Conservation (phyloP, 2,888 invertebrate genomes). For the Lucinisca nassula region DNA sequence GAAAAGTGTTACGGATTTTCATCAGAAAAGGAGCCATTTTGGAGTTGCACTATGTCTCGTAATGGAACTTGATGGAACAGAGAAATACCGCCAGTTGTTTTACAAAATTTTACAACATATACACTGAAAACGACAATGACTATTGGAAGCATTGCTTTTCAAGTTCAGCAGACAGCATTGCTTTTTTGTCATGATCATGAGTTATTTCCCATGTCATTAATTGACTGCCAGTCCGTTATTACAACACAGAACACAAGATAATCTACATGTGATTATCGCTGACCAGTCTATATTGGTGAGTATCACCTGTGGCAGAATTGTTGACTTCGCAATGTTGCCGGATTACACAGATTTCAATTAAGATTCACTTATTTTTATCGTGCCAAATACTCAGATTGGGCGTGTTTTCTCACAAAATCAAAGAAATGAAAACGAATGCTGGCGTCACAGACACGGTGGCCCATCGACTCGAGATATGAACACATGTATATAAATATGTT, state of each 20-base stretch:
- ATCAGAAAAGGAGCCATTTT: no score
- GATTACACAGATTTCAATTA: neutral
- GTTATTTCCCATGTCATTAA: neutral
- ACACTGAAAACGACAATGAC: no score
- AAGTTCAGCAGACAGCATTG: no score
- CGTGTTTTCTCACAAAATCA: conserved; percentile 5
- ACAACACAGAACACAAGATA: neutral
- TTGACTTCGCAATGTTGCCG: neutral
- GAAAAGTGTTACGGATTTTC: no score
- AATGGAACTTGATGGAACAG: no score
- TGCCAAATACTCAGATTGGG: neutral
- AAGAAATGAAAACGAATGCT: neutral
- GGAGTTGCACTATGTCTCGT: no score
- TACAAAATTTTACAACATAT: no score
- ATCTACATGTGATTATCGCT: neutral
- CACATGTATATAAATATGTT: no score
- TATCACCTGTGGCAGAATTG: neutral
- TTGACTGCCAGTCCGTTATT: neutral
- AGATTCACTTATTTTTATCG: neutral
- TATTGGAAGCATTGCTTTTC: no score
- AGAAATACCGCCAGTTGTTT: no score
- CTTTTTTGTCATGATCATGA: no score
- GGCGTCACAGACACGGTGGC: neutral
- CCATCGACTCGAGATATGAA: no score
- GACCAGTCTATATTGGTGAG: neutral